Conservation (phyloP, 2,797 vertebrate genomes). For the Diplodus puntazzo region DNA sequence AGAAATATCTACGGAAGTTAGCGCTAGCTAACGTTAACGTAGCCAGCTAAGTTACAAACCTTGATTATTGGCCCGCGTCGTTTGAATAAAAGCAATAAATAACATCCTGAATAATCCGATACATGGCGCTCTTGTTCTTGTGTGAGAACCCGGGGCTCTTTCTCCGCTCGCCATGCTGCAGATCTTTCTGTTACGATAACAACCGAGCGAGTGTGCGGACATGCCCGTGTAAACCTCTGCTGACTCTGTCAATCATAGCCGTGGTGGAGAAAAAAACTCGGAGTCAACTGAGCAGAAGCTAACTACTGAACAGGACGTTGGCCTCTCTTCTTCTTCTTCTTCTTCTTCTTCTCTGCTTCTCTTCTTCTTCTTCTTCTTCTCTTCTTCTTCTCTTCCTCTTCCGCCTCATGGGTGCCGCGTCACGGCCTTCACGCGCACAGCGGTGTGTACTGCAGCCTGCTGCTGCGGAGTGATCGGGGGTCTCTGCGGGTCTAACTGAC, state of each 20-base stretch:
- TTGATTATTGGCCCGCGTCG: slow-evolving; percentile 87
- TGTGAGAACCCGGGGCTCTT: slow-evolving; percentile 61
- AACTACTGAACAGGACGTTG: slow-evolving; percentile 53
- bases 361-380: neutral
- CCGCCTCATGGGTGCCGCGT: slow-evolving; percentile 43
- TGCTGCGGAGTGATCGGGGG: slow-evolving; percentile 23
- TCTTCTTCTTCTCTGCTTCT: neutral
- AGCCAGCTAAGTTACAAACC: slow-evolving; percentile 77
- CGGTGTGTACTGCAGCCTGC: slow-evolving; percentile 29
- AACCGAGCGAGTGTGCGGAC: slow-evolving; percentile 67
- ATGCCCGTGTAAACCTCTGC: slow-evolving; percentile 77
- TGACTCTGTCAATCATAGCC: slow-evolving; percentile 81
- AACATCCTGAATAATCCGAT: slow-evolving; percentile 83
- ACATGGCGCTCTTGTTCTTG: slow-evolving; percentile 71
- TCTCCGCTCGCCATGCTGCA: slow-evolving; percentile 83
- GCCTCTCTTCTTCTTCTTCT: slow-evolving; percentile 38
- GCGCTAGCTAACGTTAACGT: slow-evolving; percentile 62
- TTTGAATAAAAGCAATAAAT: slow-evolving; percentile 89
- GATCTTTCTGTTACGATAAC: slow-evolving; percentile 65
- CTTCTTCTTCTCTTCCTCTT: slow-evolving; percentile 43
- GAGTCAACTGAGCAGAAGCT: slow-evolving; percentile 44
- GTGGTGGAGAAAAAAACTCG: slow-evolving; percentile 35
- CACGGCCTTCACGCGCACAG: slow-evolving; percentile 9
- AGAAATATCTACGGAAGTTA: slow-evolving; percentile 73
- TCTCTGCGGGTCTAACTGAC: neutral